Evolutionary conservation across 2,113 vertebrate genomes (phyloP).

Genomic region (Tonatia bakeri): DNA sequence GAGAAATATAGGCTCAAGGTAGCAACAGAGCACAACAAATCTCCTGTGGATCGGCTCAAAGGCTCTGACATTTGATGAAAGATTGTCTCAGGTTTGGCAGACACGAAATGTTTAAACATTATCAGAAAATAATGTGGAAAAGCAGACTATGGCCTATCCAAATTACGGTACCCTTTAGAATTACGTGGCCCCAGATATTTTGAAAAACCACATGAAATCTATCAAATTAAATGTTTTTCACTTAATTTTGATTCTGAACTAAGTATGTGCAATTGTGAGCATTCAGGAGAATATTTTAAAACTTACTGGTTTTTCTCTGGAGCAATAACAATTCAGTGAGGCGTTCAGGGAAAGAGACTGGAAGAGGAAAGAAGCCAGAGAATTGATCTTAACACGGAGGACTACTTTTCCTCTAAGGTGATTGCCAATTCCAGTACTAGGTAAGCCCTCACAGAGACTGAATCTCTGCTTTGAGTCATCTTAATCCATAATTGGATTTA

Average conservation of each 20-base stretch:
- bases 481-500: neutral
- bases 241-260: neutral
- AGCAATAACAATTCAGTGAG: neutral
- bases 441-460: neutral
- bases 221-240: neutral
- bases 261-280: neutral
- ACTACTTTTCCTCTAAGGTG: neutral
- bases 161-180: neutral
- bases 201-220: constrained; percentile 5
- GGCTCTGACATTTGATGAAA: neutral
- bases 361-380: neutral
- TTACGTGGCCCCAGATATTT: neutral
- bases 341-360: neutral
- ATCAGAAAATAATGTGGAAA: neutral
- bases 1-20: neutral
- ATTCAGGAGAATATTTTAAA: neutral
- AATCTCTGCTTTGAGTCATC: neutral
- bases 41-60: neutral
- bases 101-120: neutral
- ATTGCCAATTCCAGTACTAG: neutral
- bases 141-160: neutral
- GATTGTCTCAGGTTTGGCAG: neutral
- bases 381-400: neutral
- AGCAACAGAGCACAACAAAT: neutral
- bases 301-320: neutral